Conservation (phyloP, 2,797 vertebrate genomes). For the Emys orbicularis region DNA sequence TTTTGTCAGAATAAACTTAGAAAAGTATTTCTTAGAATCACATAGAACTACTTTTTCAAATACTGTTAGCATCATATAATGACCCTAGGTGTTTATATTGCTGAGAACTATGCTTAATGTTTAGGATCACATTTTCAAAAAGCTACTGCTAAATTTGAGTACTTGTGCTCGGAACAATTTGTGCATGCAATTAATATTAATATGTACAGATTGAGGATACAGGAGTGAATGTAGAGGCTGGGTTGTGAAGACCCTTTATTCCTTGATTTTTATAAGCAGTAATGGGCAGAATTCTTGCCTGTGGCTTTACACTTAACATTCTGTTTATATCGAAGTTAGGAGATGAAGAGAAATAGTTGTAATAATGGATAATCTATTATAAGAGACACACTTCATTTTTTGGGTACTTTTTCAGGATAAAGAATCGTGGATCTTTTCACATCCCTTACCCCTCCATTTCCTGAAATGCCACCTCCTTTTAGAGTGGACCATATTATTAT, state of each 20-base stretch:
- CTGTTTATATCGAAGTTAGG: not conserved
- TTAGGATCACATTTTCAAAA: not conserved
- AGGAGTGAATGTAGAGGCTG: not conserved
- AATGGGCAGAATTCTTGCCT: not conserved
- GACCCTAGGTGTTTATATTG: not conserved
- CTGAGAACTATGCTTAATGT: not conserved
- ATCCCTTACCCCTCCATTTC: not conserved
- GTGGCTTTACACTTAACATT: not conserved
- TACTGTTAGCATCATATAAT: not conserved
- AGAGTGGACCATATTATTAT: not conserved
- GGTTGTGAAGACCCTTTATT: not conserved
- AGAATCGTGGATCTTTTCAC: not conserved
- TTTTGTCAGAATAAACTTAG: not conserved
- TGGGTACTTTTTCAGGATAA: not conserved
- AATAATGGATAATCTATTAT: rapidly evolving
- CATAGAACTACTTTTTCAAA: not conserved
- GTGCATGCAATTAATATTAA: not conserved
- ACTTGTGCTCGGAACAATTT: not conserved
- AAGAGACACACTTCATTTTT: not conserved
- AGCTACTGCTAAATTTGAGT: not conserved
- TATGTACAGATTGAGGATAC: not conserved
- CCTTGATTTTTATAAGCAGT: not conserved
- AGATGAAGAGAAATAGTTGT: not conserved
- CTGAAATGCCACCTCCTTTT: not conserved
- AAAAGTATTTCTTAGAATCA: not conserved